Evolutionary conservation across 2,888 invertebrate genomes (phyloP), one percentile per base, ranked within the genome.

Genomic region (Dolichopus griseipennis): DNA sequence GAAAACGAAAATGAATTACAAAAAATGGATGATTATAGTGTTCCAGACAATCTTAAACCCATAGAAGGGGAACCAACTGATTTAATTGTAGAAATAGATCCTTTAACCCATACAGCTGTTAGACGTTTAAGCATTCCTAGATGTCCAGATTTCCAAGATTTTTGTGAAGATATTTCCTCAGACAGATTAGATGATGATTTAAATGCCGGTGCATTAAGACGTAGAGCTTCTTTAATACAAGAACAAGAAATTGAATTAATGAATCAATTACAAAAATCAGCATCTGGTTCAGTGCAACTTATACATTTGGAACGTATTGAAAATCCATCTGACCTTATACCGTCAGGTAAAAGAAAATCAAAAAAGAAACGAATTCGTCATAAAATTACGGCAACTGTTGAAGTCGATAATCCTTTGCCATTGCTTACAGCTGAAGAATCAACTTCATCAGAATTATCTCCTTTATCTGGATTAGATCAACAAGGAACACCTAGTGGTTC

Each of bases 141-240:
- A 69, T 79, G 77, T 52, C 83, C 85, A 1, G 84, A 83, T 63
- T 85, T 86, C 74, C 84, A 85, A 70, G 85, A 85, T 68, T 84
- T 85, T 66, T 85, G 85, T 71, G 79, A 80, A 70, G 84, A 83
- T 37, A 85, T 85, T 61, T 84, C 84, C 1, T 82, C 83, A 0
- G 84, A 84, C 67, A 80, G 81, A 66, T 82, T 84, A 41, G 79
- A 83, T 68, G 84, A 84, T 72, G 84, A 85, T 72, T 73, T 85
- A 43, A 85, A 85, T 77, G 85, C 84, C 0, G 84, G 85, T 0
- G 84, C 82, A 70, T 76, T 84, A 65, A 76, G 84, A 15, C 77
- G 83, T 62, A 76, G 81, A 1, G 81, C 80, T 8, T 81, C 80
- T 0, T 71, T 81, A 2, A 85, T 89, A 20, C 87, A 88, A 77